Conservation (phyloP, 2,113 vertebrate genomes). For the Calyptomena viridis region DNA sequence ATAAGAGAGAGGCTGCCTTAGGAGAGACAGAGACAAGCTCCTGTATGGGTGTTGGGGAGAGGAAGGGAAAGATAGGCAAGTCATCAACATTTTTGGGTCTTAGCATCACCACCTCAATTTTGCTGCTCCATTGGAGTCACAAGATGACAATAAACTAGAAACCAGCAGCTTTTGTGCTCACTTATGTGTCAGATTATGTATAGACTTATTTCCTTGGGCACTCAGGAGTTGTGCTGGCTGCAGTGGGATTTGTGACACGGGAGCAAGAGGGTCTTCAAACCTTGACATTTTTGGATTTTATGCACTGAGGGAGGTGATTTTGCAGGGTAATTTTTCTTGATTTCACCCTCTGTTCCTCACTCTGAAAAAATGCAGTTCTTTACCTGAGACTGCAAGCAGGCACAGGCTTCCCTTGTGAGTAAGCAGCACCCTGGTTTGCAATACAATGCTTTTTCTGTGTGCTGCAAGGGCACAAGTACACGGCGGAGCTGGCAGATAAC, state of each 20-base stretch:
- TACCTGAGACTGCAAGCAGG: slow-evolving; percentile 29
- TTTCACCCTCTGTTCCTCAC: slow-evolving; percentile 1
- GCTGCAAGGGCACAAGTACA: neutral
- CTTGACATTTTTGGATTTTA: neutral
- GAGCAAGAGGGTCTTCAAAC: neutral
- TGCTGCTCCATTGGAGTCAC: neutral
- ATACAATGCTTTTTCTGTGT: slow-evolving; percentile 2
- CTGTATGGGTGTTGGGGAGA: neutral
- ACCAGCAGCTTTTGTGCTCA: neutral
- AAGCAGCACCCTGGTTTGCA: slow-evolving; percentile 7
- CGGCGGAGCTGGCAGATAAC: neutral
- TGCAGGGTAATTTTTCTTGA: neutral
- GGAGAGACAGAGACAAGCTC: neutral
- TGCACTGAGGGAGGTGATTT: neutral
- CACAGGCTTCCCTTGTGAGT: slow-evolving; percentile 34
- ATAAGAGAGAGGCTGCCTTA: neutral
- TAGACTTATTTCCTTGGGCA: neutral
- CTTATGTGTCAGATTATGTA: neutral
- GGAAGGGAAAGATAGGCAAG: neutral
- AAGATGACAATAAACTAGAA: neutral
- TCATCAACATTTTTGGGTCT: neutral
- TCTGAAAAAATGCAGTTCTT: slow-evolving; percentile 9
- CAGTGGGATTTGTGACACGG: neutral
- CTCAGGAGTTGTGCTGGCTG: neutral
- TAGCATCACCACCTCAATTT: neutral